Evolutionary conservation across 2,113 vertebrate species (phyloP), one percentile per base, ranked within the genome.

Genomic region (Psilopsiagon aurifrons): DNA sequence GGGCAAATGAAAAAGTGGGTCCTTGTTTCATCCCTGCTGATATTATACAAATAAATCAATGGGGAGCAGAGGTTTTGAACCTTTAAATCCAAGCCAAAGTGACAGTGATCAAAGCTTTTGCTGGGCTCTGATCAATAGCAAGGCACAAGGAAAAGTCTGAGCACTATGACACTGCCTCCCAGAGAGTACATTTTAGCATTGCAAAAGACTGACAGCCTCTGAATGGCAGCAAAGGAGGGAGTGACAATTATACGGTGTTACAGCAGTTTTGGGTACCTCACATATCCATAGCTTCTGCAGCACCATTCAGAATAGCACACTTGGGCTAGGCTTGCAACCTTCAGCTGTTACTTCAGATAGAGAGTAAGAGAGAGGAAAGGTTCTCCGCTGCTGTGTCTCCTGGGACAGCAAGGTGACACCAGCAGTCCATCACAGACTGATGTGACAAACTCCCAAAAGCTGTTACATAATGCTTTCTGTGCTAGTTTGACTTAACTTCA

Each of bases 211-310:
- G 66, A 66, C 44, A 75, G 54, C 54, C 24, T 57, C 54, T 5
- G 1, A 46, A 17, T 9, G 25, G 54, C 47, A 76, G 35, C 20
- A 49, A 62, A 83, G 33, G 17, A 64, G 11, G 11, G 14, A 69
- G 8, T 1, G 3, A 31, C 2, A 3, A 13, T 14, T 47, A 25
- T 4, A 14, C 7, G 39, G 5, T 17, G 6, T 13, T 31, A 43
- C 15, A 35, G 22, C 35, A 64, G 12, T 22, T 64, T 25, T 11
- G 62, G 27, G 44, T 62, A 47, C 23, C 37, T 80, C 29, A 24
- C 24, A 52, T 13, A 49, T 7, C 28, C 31, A 24, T 1, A 1
- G 46, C 11, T 63, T 46, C 67, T 62, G 33, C 55, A 29, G 8
- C 5, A 31, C 23, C 10, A 7, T 15, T 62, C 52, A 64, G 28